Evolutionary conservation across 2,888 invertebrate species (phyloP), one percentile per base, ranked within the genome.

Genomic region (Quadriops clusia): DNA sequence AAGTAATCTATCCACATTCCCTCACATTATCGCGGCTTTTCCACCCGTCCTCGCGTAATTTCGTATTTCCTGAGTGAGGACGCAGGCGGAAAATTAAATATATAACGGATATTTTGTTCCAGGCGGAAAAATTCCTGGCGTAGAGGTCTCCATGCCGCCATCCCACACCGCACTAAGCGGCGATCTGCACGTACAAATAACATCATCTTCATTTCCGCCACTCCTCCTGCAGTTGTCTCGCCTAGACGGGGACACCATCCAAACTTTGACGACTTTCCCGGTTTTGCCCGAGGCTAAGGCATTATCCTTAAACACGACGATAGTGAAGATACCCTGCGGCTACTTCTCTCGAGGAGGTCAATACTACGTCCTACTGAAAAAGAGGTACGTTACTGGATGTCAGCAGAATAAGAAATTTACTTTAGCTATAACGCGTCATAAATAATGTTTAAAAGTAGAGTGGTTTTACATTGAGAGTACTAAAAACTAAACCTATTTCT

Each of bases 101-200:
- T n/a, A n/a, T n/a, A n/a, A n/a, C n/a, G n/a, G n/a, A n/a, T 25
- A 13, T n/a, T 26, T 38, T 38, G 32, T 54, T 54, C 9, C 49
- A 57, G 56, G 51, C 39, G 53, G 49, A 32, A 49, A 43, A 34
- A 58, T 58, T 27, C 53, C 54, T 10, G 59, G 56, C 9, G 45
- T 60, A 33, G 38, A 38, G 17, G 18, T 47, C n/a, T 32, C 36
- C 6, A 53, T 82, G 46, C 82, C 84, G n/a, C 68, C 74, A 41
- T 70, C 75, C 25, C 77, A 84, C 54, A 76, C 77, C 36, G 84
- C 84, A 16, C 63, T 85, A 45, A 80, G 80, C 43, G 84, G 84
- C 41, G 84, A 85, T 58, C 70, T 85, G 36, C 76, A 75, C 54
- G 71, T 85, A 43, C 70, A 71, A 55, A 71, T 84, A 46, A 50